Conservation (phyloP, 2,113 vertebrate genomes). For the Microcebus ravelobensis region DNA sequence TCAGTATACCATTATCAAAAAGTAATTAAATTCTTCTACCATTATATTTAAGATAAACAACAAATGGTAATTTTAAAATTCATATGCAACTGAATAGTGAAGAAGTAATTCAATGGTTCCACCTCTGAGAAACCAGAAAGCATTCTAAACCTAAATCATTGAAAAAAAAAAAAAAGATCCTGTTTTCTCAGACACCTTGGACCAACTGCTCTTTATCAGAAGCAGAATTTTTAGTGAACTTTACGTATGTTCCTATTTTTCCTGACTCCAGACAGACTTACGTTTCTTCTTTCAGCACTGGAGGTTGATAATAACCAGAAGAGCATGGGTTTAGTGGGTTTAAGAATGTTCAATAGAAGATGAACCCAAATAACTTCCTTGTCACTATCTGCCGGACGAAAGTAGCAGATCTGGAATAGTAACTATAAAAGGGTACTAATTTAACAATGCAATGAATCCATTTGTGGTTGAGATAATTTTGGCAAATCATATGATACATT, state of each 20-base stretch:
- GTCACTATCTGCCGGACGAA: background rate
- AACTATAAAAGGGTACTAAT: background rate
- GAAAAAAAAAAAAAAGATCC: background rate
- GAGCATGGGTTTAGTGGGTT: background rate
- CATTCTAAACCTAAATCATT: background rate
- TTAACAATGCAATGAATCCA: background rate
- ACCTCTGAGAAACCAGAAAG: background rate
- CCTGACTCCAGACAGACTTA: background rate
- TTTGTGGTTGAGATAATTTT: background rate
- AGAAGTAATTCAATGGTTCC: background rate
- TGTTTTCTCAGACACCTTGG: background rate
- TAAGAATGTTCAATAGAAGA: background rate
- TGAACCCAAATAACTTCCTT: background rate
- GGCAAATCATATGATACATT: background rate
- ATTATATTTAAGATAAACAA: background rate
- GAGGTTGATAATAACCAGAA: background rate
- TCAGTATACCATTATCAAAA: background rate
- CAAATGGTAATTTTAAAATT: background rate
- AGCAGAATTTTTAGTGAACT: background rate
- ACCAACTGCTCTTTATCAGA: background rate
- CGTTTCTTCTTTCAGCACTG: background rate
- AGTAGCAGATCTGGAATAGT: background rate
- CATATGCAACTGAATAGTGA: background rate
- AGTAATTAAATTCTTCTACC: background rate
- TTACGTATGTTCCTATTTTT: background rate